Evolutionary conservation across 1,140 invertebrate genomes (phyloP).

Genomic region (Sarcophaga bullata): DNA sequence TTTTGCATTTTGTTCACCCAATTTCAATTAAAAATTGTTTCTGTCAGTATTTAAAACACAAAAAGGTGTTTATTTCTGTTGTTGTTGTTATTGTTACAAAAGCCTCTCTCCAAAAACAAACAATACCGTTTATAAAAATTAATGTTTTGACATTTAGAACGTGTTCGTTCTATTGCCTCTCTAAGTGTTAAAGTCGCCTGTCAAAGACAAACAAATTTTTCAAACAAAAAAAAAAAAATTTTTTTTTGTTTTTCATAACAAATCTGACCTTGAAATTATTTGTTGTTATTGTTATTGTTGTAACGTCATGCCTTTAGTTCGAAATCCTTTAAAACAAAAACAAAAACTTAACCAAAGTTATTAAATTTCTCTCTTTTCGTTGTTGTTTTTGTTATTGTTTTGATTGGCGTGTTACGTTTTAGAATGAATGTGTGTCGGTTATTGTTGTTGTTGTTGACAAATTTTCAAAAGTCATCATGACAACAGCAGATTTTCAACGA

Average conservation of each 20-base stretch:
- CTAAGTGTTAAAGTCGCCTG: neutral
- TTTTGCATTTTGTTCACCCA: too few species aligned
- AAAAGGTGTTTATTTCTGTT: too few species aligned
- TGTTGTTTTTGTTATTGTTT: neutral
- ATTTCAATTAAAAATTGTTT: too few species aligned
- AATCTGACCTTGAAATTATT: constrained; percentile 21
- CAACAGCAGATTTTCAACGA: constrained; percentile 39
- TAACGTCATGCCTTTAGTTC: neutral
- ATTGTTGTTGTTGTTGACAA: constrained; percentile 19
- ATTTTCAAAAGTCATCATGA: constrained; percentile 40
- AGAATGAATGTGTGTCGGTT: neutral
- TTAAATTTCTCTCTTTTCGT: neutral
- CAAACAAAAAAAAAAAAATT: neutral
- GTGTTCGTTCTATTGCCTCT: neutral
- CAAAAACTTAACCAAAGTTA: constrained; percentile 1
- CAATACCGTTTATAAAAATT: neutral
- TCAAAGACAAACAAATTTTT: neutral
- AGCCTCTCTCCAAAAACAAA: too few species aligned
- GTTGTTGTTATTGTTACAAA: too few species aligned
- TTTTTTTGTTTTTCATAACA: neutral
- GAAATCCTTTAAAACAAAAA: constrained; percentile 26
- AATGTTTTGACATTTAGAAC: constrained; percentile 8
- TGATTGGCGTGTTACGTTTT: neutral
- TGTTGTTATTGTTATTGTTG: constrained; percentile 12
- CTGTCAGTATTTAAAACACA: too few species aligned